Conservation (phyloP, 64 coral and sea anemone genomes). For the Pocillopora verrucosa region DNA sequence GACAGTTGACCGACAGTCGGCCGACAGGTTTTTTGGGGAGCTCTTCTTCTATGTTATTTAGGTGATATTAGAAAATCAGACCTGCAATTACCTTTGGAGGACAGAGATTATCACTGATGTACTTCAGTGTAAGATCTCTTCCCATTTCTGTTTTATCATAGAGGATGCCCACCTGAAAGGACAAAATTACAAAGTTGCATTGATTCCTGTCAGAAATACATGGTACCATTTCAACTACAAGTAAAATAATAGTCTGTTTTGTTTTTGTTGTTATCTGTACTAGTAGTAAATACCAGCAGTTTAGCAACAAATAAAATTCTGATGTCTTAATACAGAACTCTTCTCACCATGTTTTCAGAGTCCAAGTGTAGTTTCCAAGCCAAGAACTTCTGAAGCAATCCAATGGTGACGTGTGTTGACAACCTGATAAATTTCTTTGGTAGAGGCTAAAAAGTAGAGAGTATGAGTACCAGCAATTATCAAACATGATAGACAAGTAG, state of each 20-base stretch:
- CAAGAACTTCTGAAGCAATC: conserved; percentile 85
- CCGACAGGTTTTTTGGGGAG: too few relatives aligned
- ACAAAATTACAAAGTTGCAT: neutral
- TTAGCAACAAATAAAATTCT: neutral
- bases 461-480: neutral
- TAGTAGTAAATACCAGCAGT: neutral
- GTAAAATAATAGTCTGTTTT: too few relatives aligned
- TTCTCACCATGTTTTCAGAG: conserved; percentile 83
- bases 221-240: too few relatives aligned
- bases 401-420: conserved; percentile 91
- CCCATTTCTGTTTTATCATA: conserved; percentile 91
- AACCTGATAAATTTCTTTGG: conserved; percentile 90
- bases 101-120: conserved; percentile 84
- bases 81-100: conserved; percentile 23
- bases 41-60: neutral
- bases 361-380: conserved; percentile 84
- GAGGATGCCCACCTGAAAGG: conserved; percentile 71
- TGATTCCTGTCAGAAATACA: neutral
- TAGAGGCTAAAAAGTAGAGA: conserved; percentile 51
- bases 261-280: too few relatives aligned
- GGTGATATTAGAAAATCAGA: neutral
- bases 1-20: too few relatives aligned
- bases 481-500: neutral
- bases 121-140: conserved; percentile 90
- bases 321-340: neutral